Evolutionary conservation across 2,113 vertebrate genomes (phyloP), one percentile per base, ranked within the genome.

Genomic region (Oenanthe oenanthe): DNA sequence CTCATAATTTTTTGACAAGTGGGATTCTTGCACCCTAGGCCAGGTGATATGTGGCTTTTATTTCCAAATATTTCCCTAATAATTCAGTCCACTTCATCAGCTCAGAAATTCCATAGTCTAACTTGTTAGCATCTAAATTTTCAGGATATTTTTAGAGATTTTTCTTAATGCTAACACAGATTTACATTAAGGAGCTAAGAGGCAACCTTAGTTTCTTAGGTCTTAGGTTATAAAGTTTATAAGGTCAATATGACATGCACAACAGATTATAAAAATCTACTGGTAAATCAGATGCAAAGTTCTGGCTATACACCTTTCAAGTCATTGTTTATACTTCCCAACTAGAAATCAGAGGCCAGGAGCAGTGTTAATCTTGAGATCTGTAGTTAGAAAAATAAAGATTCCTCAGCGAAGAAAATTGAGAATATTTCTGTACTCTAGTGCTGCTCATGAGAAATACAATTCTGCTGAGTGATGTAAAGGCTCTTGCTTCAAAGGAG

Each of bases 241-340:
- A 89, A 87, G 76, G 82, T 93, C 93, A 95, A 58, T 85, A 90
- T 92, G 79, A 94, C 72, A 96, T 68, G 87, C 93, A 87, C 31
- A 13, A 92, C 68, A 94, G 91, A 85, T 92, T 94, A 68, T 87
- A 92, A 93, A 68, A 84, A 85, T 86, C 60, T 82, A 78, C 94
- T 85, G 74, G 53, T 83, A 97, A 94, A 95, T 95, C 88, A 97
- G 51, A 60, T 53, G 58, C 38, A 66, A 96, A 76, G 70, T 75
- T 88, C 50, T 92, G 32, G 56, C 76, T 48, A 40, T 74, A 62
- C 25, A 94, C 66, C 86, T 96, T 96, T 96, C 85, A 83, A 94
- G 88, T 80, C 45, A 79, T 82, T 95, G 88, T 95, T 95, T 96
- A 82, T 72, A 83, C 63, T 95, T 97, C 79, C 94, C 95, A 81